Evolutionary conservation across 2,113 vertebrate species (phyloP).

Genomic region (Rhea americana): DNA sequence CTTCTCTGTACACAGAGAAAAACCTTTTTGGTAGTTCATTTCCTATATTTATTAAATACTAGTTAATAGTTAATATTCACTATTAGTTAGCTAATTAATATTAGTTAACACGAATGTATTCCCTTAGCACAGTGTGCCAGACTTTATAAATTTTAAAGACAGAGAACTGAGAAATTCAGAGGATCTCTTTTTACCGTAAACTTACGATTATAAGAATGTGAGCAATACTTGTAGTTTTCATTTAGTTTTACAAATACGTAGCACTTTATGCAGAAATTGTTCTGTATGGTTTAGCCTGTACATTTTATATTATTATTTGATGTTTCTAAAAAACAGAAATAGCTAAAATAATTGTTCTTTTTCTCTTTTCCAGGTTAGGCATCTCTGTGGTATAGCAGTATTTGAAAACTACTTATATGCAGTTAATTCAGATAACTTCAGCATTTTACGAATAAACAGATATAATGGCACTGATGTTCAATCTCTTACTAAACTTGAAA

Average conservation of each 20-base stretch:
- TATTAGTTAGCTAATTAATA: not conserved
- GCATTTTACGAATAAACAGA: constrained; percentile 87
- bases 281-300: not conserved
- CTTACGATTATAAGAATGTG: not conserved
- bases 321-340: not conserved
- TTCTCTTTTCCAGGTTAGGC: constrained; percentile 81
- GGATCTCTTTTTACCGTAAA: not conserved
- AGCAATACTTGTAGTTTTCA: not conserved
- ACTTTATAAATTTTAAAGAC: not conserved
- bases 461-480: constrained; percentile 87
- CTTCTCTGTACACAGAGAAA: not conserved
- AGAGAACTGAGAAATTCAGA: not conserved
- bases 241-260: not conserved
- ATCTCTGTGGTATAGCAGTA: constrained; percentile 88
- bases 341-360: not conserved
- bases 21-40: not conserved
- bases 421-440: constrained; percentile 80
- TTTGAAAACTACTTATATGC: constrained; percentile 96
- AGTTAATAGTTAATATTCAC: not conserved
- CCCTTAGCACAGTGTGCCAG: not conserved
- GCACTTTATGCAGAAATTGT: not conserved
- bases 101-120: not conserved
- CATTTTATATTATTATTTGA: not conserved
- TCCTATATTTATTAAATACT: not conserved
- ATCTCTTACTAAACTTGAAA: constrained; percentile 80